Conservation (phyloP, 2,113 vertebrate species). For the Pleuronectes platessa region DNA sequence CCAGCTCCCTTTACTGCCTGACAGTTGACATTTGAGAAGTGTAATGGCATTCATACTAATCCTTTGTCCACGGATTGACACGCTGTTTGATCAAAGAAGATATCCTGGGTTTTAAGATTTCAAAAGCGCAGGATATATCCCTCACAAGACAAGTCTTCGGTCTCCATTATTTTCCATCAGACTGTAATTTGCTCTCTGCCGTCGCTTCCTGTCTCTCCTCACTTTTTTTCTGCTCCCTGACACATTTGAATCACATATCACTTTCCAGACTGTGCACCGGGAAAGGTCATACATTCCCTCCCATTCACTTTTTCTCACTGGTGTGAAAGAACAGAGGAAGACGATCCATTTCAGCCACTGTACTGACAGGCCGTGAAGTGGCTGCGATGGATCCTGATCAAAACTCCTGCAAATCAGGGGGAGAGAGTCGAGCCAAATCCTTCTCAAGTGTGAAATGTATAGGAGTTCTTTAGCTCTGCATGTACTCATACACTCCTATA, state of each 20-base stretch:
- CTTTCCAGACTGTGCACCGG: constrained; percentile 70
- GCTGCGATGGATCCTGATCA: constrained; percentile 60
- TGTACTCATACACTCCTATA: neutral
- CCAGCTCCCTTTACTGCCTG: constrained; percentile 30
- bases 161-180: constrained; percentile 33
- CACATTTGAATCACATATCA: constrained; percentile 76
- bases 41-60: constrained; percentile 66
- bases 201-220: constrained; percentile 35
- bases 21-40: constrained; percentile 50
- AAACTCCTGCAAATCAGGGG: constrained; percentile 7
- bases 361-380: constrained; percentile 11
- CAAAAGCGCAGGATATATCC: constrained; percentile 56
- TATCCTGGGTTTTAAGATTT: constrained; percentile 57
- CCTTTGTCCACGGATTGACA: constrained; percentile 77
- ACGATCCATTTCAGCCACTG: too few relatives aligned
- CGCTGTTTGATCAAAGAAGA: constrained; percentile 71
- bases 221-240: constrained; percentile 45
- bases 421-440: constrained; percentile 47
- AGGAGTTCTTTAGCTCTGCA: constrained; percentile 3
- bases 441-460: neutral
- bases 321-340: constrained; percentile 57
- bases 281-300: constrained; percentile 80
- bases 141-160: constrained; percentile 38
- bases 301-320: constrained; percentile 62
- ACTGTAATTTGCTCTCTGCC: constrained; percentile 57